A percentile compares a stretch with the other conserved stretches of the same genome.
phyloP scores from a whole-genome alignment of 1,140 invertebrate genomes.

The Acyrthosiphon pisum region DNA sequence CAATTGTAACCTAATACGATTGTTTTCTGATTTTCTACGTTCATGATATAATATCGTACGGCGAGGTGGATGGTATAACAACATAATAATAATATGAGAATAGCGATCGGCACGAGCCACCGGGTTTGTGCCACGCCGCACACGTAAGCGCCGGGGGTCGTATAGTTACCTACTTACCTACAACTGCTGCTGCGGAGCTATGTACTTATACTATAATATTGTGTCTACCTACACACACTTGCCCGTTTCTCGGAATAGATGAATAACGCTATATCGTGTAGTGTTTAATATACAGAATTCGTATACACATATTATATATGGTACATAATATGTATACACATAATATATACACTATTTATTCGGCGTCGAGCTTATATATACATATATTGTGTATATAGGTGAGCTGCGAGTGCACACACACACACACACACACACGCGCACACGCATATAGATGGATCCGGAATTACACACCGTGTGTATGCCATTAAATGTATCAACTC shows the following conservation, averaged over 20 bases:
- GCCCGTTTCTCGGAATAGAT: not conserved
- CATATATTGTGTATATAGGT: not conserved
- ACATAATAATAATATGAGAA: no score
- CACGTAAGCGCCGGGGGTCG: no score
- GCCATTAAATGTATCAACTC: constrained; percentile 56
- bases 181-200: not conserved
- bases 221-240: not conserved
- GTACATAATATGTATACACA: not conserved
- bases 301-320: not conserved
- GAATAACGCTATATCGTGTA: not conserved
- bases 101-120: no score
- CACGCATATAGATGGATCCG: not conserved
- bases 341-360: constrained; percentile 7
- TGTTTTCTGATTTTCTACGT: not conserved
- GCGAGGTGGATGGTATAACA: no score
- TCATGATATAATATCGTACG: no score
- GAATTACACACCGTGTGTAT: constrained; percentile 44
- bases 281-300: not conserved
- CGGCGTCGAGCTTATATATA: not conserved
- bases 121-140: no score
- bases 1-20: no score
- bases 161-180: not conserved
- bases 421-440: no score
- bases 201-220: not conserved
- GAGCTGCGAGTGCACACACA: not conserved